Evolutionary conservation across 1,140 invertebrate genomes (phyloP), one percentile per base, ranked within the genome.

Genomic region (Caenorhabditis latens): DNA sequence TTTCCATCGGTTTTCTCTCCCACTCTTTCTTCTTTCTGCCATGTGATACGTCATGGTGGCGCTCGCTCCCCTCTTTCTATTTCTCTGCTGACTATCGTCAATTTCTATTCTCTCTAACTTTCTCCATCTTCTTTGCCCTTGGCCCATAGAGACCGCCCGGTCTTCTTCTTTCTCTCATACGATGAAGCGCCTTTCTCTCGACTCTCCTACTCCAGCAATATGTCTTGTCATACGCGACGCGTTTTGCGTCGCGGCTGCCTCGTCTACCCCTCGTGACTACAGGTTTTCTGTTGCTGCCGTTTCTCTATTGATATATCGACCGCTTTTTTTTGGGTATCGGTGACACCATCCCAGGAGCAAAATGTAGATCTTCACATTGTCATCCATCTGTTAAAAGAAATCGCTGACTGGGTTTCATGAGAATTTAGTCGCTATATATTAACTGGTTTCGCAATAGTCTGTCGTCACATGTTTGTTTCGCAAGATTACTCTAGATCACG

Each of bases 1-100:
- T n/a, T 65, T 65, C 61, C 24, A 7, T 40, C 32, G 24, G 8
- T 65, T 65, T 65, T 65, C 61, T 61, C 14, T n/a, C 58, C 58
- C 58, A 8, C 58, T 42, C 40, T 65, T 65, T 40, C 24, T 6
- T 24, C 21, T 24, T 40, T 9, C 61, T 58, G 55, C 61, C 61
- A 65, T 65, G 61, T 65, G 61, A 65, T 65, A 65, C 61, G 32
- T 65, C 61, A 65, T 65, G 61, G 32, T 32, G 61, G 61, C 61
- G 61, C 61, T 65, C 61, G 61, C 32, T 65, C 61, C 61, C 61
- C 7, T 19, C 61, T 21, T 65, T n/a, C 32, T 9, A 32, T 24
- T 40, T 65, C 58, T 61, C 58, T 61, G 13, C 14, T 19, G 7
- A 8, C 58, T n/a, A 2, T n/a, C 16, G 2, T 8, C 8, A 8